Conservation (phyloP, 2,113 vertebrate genomes). For the Ploceus nigricollis region DNA sequence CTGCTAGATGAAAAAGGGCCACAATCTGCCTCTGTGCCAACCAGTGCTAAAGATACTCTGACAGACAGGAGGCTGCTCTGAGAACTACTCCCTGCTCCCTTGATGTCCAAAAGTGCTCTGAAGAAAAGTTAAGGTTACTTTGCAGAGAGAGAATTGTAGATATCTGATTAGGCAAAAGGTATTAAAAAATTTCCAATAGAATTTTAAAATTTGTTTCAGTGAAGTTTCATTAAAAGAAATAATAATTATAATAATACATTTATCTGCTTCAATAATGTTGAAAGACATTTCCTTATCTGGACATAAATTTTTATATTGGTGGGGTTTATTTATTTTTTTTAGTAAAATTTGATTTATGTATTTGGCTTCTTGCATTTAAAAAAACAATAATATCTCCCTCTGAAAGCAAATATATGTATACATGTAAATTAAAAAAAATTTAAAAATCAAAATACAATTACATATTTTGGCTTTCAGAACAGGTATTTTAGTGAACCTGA, state of each 20-base stretch:
- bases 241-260: not conserved
- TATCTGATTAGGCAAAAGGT: not conserved
- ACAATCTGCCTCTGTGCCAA: not conserved
- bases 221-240: not conserved
- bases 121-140: not conserved
- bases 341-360: not conserved
- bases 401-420: not conserved
- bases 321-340: not conserved
- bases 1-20: constrained; percentile 63
- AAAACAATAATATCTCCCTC: not conserved
- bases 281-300: not conserved
- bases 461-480: not conserved
- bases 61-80: constrained; percentile 30
- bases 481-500: not conserved
- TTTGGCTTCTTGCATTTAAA: not conserved
- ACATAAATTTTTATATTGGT: not conserved
- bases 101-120: constrained; percentile 13
- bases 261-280: not conserved
- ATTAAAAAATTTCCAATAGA: not conserved
- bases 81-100: not conserved
- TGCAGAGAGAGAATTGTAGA: not conserved
- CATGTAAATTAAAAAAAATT: not conserved
- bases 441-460: not conserved
- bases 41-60: constrained; percentile 19
- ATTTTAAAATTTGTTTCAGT: not conserved